Conservation (phyloP, 2,113 vertebrate species). For the Spermophilus dauricus region DNA sequence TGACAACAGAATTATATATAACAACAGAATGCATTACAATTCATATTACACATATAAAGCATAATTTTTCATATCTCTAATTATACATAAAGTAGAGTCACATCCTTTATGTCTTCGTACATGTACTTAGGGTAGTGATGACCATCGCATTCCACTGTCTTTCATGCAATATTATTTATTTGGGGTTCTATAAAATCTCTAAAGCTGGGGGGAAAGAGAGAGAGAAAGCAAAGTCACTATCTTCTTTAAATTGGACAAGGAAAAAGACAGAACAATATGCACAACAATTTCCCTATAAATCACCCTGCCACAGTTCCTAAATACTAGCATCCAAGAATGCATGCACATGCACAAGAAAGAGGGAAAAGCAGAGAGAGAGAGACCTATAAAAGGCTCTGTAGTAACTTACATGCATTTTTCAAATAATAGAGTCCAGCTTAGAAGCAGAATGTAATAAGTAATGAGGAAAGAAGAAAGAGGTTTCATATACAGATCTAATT, state of each 20-base stretch:
- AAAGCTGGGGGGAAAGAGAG: neutral
- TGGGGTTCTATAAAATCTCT: neutral
- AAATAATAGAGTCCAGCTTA: neutral
- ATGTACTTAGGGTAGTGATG: no score
- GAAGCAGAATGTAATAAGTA: neutral
- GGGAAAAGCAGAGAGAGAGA: no score
- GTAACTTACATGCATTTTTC: neutral
- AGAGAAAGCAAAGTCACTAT: neutral
- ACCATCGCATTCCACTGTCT: no score
- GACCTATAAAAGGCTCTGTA: neutral
- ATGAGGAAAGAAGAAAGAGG: neutral
- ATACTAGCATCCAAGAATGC: neutral
- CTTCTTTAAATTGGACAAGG: constrained; percentile 2
- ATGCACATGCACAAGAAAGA: neutral
- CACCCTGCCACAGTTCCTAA: neutral
- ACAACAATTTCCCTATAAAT: neutral
- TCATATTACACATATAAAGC: no score
- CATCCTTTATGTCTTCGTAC: no score
- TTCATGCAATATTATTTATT: neutral
- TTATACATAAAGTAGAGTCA: no score
- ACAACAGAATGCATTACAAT: no score
- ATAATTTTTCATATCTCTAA: no score
- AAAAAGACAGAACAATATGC: neutral
- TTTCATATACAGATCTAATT: neutral
- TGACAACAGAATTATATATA: no score